phyloP scores from a whole-genome alignment of 2,797 vertebrate species.

The Enteromius trimaculatus region DNA sequence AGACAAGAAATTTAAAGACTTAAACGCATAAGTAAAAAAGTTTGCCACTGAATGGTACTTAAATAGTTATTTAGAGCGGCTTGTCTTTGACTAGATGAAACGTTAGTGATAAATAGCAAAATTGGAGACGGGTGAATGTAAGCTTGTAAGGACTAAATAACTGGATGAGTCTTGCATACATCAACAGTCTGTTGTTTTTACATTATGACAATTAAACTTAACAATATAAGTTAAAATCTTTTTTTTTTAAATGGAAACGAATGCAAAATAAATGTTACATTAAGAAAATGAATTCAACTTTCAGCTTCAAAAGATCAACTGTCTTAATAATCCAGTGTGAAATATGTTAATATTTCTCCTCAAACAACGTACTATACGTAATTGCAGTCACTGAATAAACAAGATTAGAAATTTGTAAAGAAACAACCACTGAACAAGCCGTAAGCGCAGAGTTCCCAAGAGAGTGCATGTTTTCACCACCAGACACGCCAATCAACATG shows the following conservation, averaged over 20 bases:
- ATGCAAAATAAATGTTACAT: background rate
- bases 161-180: too few species aligned
- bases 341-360: background rate
- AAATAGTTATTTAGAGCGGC: background rate
- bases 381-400: conserved; percentile 49
- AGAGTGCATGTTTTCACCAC: background rate
- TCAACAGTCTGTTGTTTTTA: too few species aligned
- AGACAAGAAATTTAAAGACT: background rate
- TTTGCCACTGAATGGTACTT: background rate
- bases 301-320: background rate
- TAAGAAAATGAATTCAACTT: background rate
- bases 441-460: background rate
- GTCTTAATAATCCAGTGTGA: conserved; percentile 18
- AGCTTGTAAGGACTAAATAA: background rate
- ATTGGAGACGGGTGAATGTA: background rate
- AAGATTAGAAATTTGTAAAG: background rate
- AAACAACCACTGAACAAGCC: background rate
- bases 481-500: background rate
- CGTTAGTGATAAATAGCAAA: background rate
- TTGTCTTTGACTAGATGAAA: background rate
- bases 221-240: too few species aligned
- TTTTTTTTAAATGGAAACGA: too few species aligned
- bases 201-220: too few species aligned
- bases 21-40: background rate
- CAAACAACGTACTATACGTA: conserved; percentile 56